phyloP scores from a whole-genome alignment of 2,113 vertebrate genomes.

The Colius striatus region DNA sequence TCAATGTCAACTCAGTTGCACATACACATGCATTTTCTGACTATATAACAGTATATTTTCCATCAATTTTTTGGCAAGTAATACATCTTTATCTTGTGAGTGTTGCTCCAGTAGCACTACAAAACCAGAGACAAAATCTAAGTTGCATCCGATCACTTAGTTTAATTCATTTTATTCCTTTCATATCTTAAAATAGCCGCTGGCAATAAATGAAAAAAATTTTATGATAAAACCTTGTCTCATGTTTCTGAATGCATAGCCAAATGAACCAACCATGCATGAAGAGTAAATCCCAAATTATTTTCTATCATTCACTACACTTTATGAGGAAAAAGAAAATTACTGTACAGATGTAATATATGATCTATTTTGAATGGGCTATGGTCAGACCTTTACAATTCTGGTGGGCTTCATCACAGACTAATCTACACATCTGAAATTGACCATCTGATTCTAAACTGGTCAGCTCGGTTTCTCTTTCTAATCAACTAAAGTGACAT shows the following conservation, averaged over 20 bases:
- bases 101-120: not conserved
- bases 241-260: not conserved
- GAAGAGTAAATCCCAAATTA: not conserved
- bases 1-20: not conserved
- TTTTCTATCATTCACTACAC: not conserved
- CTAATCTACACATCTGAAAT: not conserved
- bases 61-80: not conserved
- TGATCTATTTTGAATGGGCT: not conserved
- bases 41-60: not conserved
- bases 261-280: not conserved
- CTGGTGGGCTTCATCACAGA: not conserved
- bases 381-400: not conserved
- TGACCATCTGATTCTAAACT: not conserved
- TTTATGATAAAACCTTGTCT: not conserved
- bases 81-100: not conserved
- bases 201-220: not conserved
- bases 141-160: not conserved
- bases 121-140: not conserved
- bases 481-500: not conserved
- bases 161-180: not conserved
- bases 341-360: not conserved
- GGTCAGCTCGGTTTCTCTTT: not conserved
- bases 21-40: fast-evolving
- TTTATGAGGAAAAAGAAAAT: not conserved
- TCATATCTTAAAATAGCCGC: not conserved